Evolutionary conservation across 1,140 invertebrate genomes (phyloP), one percentile per base, ranked within the genome.

Genomic region (Phortica variegata): DNA sequence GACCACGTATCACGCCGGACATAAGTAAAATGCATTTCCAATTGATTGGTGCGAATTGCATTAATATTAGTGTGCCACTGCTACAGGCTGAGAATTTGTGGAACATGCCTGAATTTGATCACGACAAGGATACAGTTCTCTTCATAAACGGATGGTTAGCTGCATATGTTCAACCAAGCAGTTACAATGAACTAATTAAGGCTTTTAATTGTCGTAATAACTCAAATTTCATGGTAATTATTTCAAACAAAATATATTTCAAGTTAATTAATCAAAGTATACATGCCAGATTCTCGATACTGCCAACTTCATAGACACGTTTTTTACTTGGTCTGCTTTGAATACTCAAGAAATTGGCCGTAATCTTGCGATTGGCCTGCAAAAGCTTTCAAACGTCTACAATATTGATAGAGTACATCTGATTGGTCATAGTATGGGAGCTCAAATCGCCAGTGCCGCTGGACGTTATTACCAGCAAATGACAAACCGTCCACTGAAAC

Each of bases 401-500:
- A 52, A 52, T 15, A 4, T 54, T 0, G 45, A 55, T 31, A 55
- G 54, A 3, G 45, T 61, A 4, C 59, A 61, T 42, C 13, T 61
- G 15, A 58, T 61, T 18, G 32, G 53, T 18, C 48, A 34, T 13
- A 34, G 32, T 43, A 55, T 80, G 1, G 79, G 79, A 4, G 73
- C 78, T 2, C 78, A 80, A 21, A 78, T 80, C 29, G 74, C 76
- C 4, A 77, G 78, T 3, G 65, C 71, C 21, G 73, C 79, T 3
- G 79, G 77, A 0, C 71, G 77, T 31, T 56, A 52, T 17, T 73
- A 78, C n/a, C 13, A 21, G 13, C 43, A 58, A 7, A 33, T 63
- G 3, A 47, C 65, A 2, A 77, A 73, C 2, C 47, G 56, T 15
- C 47, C 36, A 3, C 19, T 79, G 3, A 65, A 65, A 2, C 68